Conservation (phyloP, 2,113 vertebrate species). For the Mus spicilegus region DNA sequence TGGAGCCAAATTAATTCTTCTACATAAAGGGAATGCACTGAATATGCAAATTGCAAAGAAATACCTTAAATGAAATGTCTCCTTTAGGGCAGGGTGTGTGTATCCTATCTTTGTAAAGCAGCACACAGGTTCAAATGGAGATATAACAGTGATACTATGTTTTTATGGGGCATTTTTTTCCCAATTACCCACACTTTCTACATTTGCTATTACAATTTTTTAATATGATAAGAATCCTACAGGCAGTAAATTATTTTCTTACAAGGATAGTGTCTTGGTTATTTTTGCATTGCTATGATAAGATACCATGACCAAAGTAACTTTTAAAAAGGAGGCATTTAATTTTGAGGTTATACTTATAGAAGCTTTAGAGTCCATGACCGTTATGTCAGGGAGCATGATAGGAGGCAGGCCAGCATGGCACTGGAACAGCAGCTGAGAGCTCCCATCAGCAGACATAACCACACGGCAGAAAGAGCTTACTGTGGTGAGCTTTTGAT, state of each 20-base stretch:
- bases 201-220: slow-evolving; percentile 1
- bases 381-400: neutral
- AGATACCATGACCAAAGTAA: neutral
- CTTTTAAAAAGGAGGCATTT: neutral
- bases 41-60: slow-evolving; percentile 62
- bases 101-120: slow-evolving; percentile 4
- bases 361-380: neutral
- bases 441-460: neutral
- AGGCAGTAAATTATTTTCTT: neutral
- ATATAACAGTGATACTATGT: neutral
- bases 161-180: neutral
- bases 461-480: neutral
- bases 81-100: neutral
- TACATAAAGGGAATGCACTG: slow-evolving; percentile 56
- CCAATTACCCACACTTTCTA: neutral
- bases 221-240: neutral
- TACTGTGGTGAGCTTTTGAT: neutral
- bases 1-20: slow-evolving; percentile 65
- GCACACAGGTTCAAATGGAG: neutral
- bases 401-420: neutral
- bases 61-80: slow-evolving; percentile 47
- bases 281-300: neutral
- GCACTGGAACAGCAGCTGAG: neutral
- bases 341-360: neutral
- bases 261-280: neutral